Evolutionary conservation across 2,113 vertebrate species (phyloP).

Genomic region (Chaetura pelagica): DNA sequence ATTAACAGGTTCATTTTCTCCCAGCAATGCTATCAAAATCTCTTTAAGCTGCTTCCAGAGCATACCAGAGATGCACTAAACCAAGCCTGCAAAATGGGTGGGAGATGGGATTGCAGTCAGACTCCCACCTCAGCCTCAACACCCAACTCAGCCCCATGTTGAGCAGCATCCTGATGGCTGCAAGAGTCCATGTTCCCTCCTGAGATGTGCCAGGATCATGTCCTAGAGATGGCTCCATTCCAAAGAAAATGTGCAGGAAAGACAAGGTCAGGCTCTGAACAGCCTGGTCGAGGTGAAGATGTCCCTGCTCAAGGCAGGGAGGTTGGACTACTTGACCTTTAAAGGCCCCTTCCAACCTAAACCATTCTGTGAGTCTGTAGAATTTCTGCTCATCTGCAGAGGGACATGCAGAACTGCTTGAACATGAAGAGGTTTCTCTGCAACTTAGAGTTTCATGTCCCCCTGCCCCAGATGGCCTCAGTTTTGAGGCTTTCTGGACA

Average conservation of each 20-base stretch:
- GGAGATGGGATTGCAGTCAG: constrained; percentile 12
- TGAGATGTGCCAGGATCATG: accelerated
- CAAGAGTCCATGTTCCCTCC: neutral
- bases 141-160: neutral
- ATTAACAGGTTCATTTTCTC: constrained; percentile 69
- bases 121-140: neutral
- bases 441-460: neutral
- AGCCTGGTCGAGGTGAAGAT: no score
- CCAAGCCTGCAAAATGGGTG: constrained; percentile 26
- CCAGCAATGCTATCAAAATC: constrained; percentile 60
- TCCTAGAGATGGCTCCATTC: neutral
- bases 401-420: neutral
- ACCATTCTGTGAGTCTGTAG: no score
- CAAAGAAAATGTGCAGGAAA: neutral
- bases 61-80: neutral
- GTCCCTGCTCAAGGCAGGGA: no score
- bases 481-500: neutral
- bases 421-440: neutral
- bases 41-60: constrained; percentile 50
- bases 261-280: no score
- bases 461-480: neutral
- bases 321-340: no score
- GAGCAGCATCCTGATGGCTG: neutral
- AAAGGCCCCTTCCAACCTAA: no score
- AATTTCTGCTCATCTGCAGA: neutral